These are phyloP conservation scores for Pluvianellus socialis DNA, from an alignment of 2,113 vertebrate species.

Conservation along the genomic window DNA sequence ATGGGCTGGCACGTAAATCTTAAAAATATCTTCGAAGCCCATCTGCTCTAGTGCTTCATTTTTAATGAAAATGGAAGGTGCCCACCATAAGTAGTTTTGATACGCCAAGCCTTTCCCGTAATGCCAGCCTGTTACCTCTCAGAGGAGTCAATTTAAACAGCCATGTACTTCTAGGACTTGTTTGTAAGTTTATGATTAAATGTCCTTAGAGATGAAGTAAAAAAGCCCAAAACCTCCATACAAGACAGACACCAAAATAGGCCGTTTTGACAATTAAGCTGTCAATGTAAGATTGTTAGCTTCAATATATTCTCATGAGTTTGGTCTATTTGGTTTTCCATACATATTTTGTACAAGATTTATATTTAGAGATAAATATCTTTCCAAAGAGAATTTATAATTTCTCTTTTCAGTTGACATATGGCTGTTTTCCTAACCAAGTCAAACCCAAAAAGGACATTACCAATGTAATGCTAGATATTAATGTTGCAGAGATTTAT, in stretches of 20 bases:
- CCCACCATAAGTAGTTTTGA: constrained; percentile 28
- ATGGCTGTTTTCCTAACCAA: not conserved
- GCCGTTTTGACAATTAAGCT: not conserved
- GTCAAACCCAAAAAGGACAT: not conserved
- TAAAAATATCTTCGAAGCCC: constrained; percentile 70
- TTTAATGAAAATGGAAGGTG: constrained; percentile 73
- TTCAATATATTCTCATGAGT: not conserved
- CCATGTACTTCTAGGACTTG: constrained; percentile 13
- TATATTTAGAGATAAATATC: not conserved
- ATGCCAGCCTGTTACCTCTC: constrained; percentile 28
- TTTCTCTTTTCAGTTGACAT: not conserved
- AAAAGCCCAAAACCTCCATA: not conserved
- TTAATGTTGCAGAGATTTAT: not conserved
- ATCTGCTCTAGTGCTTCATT: constrained; percentile 70
- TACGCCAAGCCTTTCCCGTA: constrained; percentile 12
- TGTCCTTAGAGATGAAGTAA: not conserved
- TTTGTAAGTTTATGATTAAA: constrained; percentile 29
- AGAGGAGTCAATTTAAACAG: constrained; percentile 45
- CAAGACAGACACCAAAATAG: not conserved
- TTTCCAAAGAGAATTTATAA: not conserved
- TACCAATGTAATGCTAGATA: not conserved
- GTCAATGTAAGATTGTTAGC: not conserved
- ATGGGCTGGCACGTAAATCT: constrained; percentile 66
- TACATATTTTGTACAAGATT: not conserved
- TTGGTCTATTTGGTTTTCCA: not conserved